Evolutionary conservation across 64 coral and sea anemone species (phyloP), one percentile per base, ranked within the genome.

Genomic region (Montipora capricornis): DNA sequence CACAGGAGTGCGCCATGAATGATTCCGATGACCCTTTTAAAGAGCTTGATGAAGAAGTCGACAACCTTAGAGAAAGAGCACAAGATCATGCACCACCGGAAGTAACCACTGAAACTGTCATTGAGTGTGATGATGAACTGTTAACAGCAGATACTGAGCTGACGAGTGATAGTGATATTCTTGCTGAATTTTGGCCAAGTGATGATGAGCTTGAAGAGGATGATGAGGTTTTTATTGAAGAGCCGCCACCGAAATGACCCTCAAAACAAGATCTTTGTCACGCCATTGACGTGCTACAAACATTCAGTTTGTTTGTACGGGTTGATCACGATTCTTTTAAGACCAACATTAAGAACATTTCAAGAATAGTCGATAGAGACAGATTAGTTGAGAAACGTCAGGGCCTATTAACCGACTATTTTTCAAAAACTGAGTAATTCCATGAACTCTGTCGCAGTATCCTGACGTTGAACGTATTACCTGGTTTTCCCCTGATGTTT

Each of bases 1-100:
- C 68, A 52, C 68, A 74, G 84, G 84, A 91, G 80, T 75, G 46
- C 16, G 79, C 79, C 17, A 45, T 75, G 49, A 91, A 91, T 91
- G 90, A 83, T 59, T 15, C 79, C 15, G 90, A 91, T 91, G 90
- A 91, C 90, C 78, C 78, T 83, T 91, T 74, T 37, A 83, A 84
- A 82, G 79, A 74, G 15, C 84, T 87, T 7, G 22, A 49, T 87
- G 84, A 87, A 66, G 80, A 82, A 75, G 68, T 83, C 51, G 51
- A 92, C 45, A 75, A 84, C 78, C 68, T 75, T 86, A 82, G 78
- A 91, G 48, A 83, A 91, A 75, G 90, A 57, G 46, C 37, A 91
- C 66, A 91, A 91, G 68, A 75, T 59, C 46, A 83, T 17, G 79
- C 51, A 48, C 67, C 90, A 91, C 66, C 64, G 52, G 20, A 91